Conservation (phyloP, 2,888 invertebrate species). For the Agrotis ipsilon region DNA sequence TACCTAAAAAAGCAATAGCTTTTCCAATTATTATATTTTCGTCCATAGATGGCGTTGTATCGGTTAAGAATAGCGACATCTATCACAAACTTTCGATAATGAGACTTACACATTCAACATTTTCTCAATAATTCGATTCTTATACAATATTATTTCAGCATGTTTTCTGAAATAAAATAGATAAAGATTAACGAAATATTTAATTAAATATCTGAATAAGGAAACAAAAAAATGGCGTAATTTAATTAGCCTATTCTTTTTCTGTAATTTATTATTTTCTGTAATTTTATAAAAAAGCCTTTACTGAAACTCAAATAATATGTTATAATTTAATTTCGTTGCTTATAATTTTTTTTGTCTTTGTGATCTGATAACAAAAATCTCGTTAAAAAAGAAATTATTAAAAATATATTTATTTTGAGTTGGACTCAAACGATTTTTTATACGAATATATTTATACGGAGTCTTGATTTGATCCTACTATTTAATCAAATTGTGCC, state of each 20-base stretch:
- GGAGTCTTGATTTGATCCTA: constrained; percentile 3
- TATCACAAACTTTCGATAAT: constrained; percentile 3
- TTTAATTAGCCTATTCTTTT: not conserved
- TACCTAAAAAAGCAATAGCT: not conserved
- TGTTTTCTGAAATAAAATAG: constrained; percentile 31
- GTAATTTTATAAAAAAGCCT: not conserved
- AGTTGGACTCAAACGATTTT: constrained; percentile 16
- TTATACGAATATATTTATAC: constrained; percentile 1
- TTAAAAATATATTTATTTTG: not conserved
- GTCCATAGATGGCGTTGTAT: constrained; percentile 27
- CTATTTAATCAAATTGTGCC: constrained; percentile 7
- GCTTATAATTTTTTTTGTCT: constrained; percentile 11
- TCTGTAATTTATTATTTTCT: no score
- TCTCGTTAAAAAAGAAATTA: constrained; percentile 32
- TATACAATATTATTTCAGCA: constrained; percentile 23
- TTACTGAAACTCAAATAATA: not conserved
- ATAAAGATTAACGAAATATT: constrained; percentile 3
- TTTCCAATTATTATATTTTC: not conserved
- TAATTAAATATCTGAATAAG: not conserved
- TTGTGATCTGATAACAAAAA: constrained; percentile 52
- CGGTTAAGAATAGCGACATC: constrained; percentile 24
- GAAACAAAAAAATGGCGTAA: not conserved
- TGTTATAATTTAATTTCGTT: not conserved
- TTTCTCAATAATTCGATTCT: not conserved
- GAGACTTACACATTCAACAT: not conserved